Percentiles rank a stretch among this genome's conserved stretches.
Conservation (phyloP, 2,113 vertebrate species). For the Lanius ludovicianus region DNA sequence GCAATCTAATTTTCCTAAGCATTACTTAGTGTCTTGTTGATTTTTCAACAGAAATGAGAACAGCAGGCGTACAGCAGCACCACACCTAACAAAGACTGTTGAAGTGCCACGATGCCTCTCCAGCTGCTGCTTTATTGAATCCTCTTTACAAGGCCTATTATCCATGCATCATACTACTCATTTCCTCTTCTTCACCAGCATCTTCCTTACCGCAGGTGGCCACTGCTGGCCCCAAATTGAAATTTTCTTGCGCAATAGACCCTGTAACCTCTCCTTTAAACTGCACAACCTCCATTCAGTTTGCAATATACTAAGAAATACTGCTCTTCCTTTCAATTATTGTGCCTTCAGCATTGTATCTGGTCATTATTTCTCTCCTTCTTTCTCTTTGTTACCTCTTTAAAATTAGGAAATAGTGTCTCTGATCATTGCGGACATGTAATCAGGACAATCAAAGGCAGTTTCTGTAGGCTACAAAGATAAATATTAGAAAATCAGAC, state of each 20-base stretch:
- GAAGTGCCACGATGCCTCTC: neutral
- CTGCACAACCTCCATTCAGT: neutral
- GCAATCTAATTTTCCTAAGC: neutral
- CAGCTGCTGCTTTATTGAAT: slow-evolving; percentile 6
- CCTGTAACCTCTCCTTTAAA: slow-evolving; percentile 36
- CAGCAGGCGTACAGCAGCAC: neutral
- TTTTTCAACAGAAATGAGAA: neutral
- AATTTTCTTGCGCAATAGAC: slow-evolving; percentile 24
- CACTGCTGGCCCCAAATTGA: neutral
- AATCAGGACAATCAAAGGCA: neutral
- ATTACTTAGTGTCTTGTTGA: neutral
- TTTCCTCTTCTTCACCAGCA: neutral
- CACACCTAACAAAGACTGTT: neutral
- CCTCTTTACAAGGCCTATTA: neutral
- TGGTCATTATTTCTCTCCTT: neutral
- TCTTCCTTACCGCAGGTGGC: neutral
- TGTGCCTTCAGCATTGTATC: neutral
- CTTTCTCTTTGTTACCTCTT: neutral
- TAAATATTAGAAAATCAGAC: neutral
- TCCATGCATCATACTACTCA: neutral
- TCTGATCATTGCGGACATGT: neutral
- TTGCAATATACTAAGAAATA: neutral
- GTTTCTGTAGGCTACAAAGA: neutral
- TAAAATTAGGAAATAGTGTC: neutral
- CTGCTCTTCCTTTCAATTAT: slow-evolving; percentile 11